Conservation (phyloP, 2,888 invertebrate genomes). For the Drosophila infuscata region DNA sequence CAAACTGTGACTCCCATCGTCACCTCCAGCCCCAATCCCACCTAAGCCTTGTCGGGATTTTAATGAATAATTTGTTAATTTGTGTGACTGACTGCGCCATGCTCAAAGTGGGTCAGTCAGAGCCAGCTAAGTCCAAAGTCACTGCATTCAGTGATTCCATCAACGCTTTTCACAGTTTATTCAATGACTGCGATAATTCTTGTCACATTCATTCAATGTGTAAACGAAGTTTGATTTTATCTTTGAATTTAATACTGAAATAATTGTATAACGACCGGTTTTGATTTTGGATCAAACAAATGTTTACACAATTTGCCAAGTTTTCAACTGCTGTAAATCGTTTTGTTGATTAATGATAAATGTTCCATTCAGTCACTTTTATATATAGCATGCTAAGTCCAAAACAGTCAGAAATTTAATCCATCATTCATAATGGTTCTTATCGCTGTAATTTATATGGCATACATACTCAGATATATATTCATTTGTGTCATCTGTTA, state of each 20-base stretch:
- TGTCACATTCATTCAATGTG: neutral
- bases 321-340: conserved; percentile 3
- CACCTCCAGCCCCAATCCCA: neutral
- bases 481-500: conserved; percentile 6
- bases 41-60: conserved; percentile 45
- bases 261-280: neutral
- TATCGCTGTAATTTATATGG: neutral
- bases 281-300: neutral
- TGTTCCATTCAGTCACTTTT: conserved; percentile 5
- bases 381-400: conserved; percentile 1
- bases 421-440: conserved; percentile 4
- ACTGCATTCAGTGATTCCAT: conserved; percentile 4
- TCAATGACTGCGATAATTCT: conserved; percentile 11
- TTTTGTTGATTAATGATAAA: conserved; percentile 6
- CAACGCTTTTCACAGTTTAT: neutral
- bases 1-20: conserved; percentile 24
- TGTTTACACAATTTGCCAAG: conserved; percentile 9
- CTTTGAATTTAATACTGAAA: neutral
- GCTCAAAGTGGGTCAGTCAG: conserved; percentile 48
- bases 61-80: conserved; percentile 73
- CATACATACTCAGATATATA: neutral
- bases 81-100: conserved; percentile 22
- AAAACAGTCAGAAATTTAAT: neutral
- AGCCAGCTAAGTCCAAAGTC: conserved; percentile 27
- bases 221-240: neutral